Evolutionary conservation across 2,888 invertebrate genomes (phyloP).

Genomic region (Agrotis clavis): DNA sequence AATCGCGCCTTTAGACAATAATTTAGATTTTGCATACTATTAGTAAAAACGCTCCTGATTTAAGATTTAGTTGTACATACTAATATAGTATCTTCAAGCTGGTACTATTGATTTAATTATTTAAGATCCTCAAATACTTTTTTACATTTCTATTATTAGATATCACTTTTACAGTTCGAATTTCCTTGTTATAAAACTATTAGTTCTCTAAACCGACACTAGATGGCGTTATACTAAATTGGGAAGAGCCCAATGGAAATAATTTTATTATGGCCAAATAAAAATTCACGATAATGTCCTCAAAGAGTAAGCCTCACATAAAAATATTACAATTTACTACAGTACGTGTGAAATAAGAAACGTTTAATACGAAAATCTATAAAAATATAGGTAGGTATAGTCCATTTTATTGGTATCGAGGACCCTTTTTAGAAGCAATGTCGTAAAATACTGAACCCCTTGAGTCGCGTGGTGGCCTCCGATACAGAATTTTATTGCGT

Average conservation of each 20-base stretch:
- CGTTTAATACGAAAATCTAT: constrained; percentile 61
- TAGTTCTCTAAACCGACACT: background rate
- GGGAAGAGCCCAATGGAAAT: background rate
- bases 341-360: constrained; percentile 63
- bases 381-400: constrained; percentile 61
- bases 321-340: constrained; percentile 48
- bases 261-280: constrained; percentile 11
- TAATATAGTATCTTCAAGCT: too few relatives aligned
- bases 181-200: background rate
- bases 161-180: too few relatives aligned
- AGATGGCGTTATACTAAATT: constrained; percentile 26
- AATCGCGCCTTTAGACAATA: too few relatives aligned
- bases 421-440: constrained; percentile 74
- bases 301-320: constrained; percentile 31
- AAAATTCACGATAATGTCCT: constrained; percentile 30
- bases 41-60: too few relatives aligned
- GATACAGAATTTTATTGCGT: constrained; percentile 85
- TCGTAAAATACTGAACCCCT: constrained; percentile 78
- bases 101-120: too few relatives aligned
- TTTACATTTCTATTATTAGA: too few relatives aligned
- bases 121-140: too few relatives aligned
- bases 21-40: too few relatives aligned
- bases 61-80: too few relatives aligned
- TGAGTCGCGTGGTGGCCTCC: constrained; percentile 77
- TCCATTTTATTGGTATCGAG: constrained; percentile 65